Percentiles rank a stretch among this genome's conserved stretches.
These are phyloP conservation scores for Oreochromis mossambicus DNA, from an alignment of 2,797 vertebrate genomes.

Conservation along the genomic window DNA sequence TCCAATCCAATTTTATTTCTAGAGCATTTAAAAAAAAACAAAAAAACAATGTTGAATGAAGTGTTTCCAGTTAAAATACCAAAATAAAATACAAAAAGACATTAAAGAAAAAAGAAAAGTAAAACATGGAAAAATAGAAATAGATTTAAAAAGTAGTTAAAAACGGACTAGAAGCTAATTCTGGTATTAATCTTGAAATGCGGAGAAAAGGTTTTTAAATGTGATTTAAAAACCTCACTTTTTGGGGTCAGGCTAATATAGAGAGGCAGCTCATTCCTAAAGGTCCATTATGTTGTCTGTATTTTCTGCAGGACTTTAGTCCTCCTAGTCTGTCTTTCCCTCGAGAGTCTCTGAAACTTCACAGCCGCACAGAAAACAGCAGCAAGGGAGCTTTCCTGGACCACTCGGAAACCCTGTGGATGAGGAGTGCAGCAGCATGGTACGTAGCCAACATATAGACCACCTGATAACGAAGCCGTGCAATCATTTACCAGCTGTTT, in stretches of 20 bases:
- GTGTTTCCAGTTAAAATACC: not conserved
- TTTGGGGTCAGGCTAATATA: not conserved
- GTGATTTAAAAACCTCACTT: not conserved
- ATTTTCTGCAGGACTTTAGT: slow-evolving; percentile 74
- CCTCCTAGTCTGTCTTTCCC: slow-evolving; percentile 79
- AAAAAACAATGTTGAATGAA: not conserved
- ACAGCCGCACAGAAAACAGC: slow-evolving; percentile 84
- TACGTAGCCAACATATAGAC: slow-evolving; percentile 43
- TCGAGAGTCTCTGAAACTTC: slow-evolving; percentile 85
- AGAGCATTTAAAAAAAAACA: not conserved
- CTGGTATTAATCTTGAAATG: not conserved
- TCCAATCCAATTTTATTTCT: not conserved
- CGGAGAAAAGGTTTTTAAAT: not conserved
- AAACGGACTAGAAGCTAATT: not conserved
- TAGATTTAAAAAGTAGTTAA: not conserved
- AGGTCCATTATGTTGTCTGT: not conserved
- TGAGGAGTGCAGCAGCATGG: slow-evolving; percentile 88
- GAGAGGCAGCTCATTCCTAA: not conserved
- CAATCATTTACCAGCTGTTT: not conserved
- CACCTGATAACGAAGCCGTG: accelerated
- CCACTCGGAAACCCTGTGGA: slow-evolving; percentile 89
- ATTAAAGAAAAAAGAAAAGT: not conserved
- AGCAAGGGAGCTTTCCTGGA: slow-evolving; percentile 88
- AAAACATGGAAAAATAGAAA: not conserved
- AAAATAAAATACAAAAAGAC: not conserved